Evolutionary conservation across 1,140 invertebrate species (phyloP).

Genomic region (Chymomyza costata): DNA sequence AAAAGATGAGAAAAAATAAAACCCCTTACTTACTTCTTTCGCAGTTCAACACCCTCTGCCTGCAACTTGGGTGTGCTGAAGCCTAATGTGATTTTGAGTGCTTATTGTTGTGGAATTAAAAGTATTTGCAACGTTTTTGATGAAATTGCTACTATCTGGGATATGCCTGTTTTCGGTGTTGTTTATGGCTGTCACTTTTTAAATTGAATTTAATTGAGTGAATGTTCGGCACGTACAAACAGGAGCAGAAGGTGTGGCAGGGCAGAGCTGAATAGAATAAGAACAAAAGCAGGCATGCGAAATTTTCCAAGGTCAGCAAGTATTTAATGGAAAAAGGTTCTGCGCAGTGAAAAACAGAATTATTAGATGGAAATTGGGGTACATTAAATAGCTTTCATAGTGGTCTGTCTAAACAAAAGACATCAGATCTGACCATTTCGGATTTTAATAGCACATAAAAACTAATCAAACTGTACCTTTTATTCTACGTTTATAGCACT

Average conservation of each 20-base stretch:
- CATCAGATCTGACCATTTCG: no score
- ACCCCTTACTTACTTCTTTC: no score
- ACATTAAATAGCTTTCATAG: no score
- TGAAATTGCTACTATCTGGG: conserved; percentile 15
- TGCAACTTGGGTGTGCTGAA: not conserved
- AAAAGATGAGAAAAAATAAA: conserved; percentile 21
- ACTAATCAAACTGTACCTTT: not conserved
- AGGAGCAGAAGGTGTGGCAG: not conserved
- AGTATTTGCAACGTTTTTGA: conserved; percentile 15
- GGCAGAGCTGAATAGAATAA: not conserved
- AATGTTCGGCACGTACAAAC: conserved; percentile 8
- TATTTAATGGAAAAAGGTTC: no score
- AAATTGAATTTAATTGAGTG: conserved; percentile 67
- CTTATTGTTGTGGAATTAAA: conserved; percentile 66
- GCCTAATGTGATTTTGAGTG: conserved; percentile 68
- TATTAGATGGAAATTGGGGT: no score
- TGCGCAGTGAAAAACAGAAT: no score
- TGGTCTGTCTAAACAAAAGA: no score
- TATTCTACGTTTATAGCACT: not conserved
- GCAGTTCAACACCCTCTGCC: no score
- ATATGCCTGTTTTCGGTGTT: conserved; percentile 1
- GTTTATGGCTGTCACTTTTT: conserved; percentile 42
- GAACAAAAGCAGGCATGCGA: no score
- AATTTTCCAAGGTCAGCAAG: no score
- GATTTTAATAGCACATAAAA: not conserved